Evolutionary conservation across 2,888 invertebrate genomes (phyloP).

Genomic region (Cephonodes hylas): DNA sequence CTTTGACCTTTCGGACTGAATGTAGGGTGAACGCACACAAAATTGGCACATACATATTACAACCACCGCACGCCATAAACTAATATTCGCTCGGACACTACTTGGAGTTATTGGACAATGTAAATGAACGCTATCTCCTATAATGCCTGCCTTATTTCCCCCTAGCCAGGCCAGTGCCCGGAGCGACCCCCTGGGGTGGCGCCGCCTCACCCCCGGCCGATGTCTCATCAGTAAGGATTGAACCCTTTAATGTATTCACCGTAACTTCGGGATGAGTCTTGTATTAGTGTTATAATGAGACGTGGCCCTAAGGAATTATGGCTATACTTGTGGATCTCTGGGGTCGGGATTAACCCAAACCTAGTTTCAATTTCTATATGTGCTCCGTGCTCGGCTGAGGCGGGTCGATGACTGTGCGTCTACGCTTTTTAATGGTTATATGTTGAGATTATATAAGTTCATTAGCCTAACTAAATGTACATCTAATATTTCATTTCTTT

Average conservation of each 20-base stretch:
- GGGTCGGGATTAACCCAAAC: constrained; percentile 71
- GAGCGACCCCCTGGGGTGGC: constrained; percentile 58
- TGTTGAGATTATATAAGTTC: background rate
- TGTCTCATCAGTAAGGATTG: constrained; percentile 81
- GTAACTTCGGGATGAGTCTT: constrained; percentile 81
- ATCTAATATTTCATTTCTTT: background rate
- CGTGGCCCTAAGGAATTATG: constrained; percentile 80
- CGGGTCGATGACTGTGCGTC: background rate
- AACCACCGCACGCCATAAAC: constrained; percentile 69
- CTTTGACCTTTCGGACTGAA: constrained; percentile 34
- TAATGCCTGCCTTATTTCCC: constrained; percentile 79
- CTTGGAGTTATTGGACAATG: constrained; percentile 82
- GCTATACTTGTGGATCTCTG: constrained; percentile 71
- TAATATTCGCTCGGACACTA: constrained; percentile 80
- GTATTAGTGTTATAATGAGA: constrained; percentile 82
- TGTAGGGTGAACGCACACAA: constrained; percentile 30
- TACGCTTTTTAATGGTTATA: background rate
- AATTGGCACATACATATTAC: constrained; percentile 39
- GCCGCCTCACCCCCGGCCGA: constrained; percentile 62
- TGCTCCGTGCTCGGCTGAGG: constrained; percentile 31
- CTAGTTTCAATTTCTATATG: constrained; percentile 76
- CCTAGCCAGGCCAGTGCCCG: constrained; percentile 68
- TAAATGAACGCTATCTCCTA: constrained; percentile 82
- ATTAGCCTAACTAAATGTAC: too few relatives aligned
- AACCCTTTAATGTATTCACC: constrained; percentile 81